A percentile compares a stretch with the other conserved stretches of the same genome.
These are phyloP conservation scores for Diorhabda sublineata DNA, from an alignment of 1,140 invertebrate species.

Conservation along the genomic window DNA sequence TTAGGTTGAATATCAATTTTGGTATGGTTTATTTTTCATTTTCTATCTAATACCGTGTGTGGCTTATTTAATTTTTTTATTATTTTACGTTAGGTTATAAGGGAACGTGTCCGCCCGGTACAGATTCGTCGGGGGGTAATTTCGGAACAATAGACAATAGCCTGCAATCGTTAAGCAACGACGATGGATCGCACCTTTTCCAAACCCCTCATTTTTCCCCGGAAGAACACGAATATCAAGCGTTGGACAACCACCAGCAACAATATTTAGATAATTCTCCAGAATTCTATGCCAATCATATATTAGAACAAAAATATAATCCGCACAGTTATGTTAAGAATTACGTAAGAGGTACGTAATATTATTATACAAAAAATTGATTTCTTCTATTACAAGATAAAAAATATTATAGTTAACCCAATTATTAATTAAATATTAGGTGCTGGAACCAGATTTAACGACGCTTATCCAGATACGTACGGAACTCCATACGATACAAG, in stretches of 20 bases:
- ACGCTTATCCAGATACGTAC: slow-evolving; percentile 60
- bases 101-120: slow-evolving; percentile 37
- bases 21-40: no score
- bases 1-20: no score
- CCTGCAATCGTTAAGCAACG: slow-evolving; percentile 26
- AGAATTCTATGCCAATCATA: slow-evolving; percentile 66
- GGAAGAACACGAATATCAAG: slow-evolving; percentile 70
- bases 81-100: slow-evolving; percentile 30
- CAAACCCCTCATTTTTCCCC: slow-evolving; percentile 52
- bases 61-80: no score
- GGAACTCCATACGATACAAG: slow-evolving; percentile 64
- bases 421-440: slow-evolving; percentile 28
- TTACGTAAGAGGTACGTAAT: slow-evolving; percentile 60
- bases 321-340: slow-evolving; percentile 62
- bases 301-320: slow-evolving; percentile 65
- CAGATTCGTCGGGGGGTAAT: slow-evolving; percentile 25
- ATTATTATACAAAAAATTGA: no score
- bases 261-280: slow-evolving; percentile 63
- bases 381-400: no score
- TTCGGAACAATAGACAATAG: slow-evolving; percentile 8
- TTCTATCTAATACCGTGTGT: no score
- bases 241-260: slow-evolving; percentile 56
- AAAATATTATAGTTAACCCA: no score
- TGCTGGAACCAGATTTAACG: slow-evolving; percentile 58
- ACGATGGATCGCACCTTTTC: slow-evolving; percentile 38